A percentile compares a stretch with the other conserved stretches of the same genome.
Conservation (phyloP, 2,888 invertebrate species). For the Priapulus caudatus region DNA sequence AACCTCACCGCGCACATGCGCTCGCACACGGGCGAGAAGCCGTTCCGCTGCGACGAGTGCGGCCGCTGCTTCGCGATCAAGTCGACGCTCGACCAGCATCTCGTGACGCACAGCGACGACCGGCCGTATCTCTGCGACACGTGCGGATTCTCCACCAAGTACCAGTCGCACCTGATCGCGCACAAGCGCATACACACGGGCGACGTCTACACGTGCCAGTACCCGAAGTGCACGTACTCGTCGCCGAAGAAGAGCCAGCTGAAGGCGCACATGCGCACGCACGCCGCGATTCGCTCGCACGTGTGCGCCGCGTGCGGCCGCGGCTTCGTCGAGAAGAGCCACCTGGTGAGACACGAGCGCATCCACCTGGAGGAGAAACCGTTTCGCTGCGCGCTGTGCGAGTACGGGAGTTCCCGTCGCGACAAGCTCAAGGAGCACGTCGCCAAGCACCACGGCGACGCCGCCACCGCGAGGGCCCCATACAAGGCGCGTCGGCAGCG, state of each 20-base stretch:
- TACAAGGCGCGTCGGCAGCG: slow-evolving; percentile 26
- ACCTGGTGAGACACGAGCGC: slow-evolving; percentile 52
- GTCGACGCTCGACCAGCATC: slow-evolving; percentile 48
- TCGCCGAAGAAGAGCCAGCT: slow-evolving; percentile 53
- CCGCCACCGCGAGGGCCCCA: slow-evolving; percentile 23
- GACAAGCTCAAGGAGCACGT: slow-evolving; percentile 52
- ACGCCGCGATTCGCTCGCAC: slow-evolving; percentile 44
- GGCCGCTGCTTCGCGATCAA: slow-evolving; percentile 48
- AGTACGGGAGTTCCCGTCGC: slow-evolving; percentile 50
- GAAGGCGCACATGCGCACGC: slow-evolving; percentile 50
- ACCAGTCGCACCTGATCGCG: slow-evolving; percentile 51
- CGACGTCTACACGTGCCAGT: slow-evolving; percentile 51
- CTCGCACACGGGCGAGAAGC: slow-evolving; percentile 48
- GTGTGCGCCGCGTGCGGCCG: slow-evolving; percentile 49
- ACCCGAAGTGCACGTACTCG: slow-evolving; percentile 49
- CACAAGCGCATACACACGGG: slow-evolving; percentile 53
- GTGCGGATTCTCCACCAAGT: slow-evolving; percentile 56
- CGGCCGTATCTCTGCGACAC: slow-evolving; percentile 51
- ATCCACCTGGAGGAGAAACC: slow-evolving; percentile 51
- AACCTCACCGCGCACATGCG: slow-evolving; percentile 49
- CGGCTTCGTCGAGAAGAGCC: slow-evolving; percentile 54
- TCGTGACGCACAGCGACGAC: slow-evolving; percentile 45
- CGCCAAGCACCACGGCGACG: slow-evolving; percentile 39
- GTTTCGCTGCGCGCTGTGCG: slow-evolving; percentile 51
- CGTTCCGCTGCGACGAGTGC: slow-evolving; percentile 48